Evolutionary conservation across 2,888 invertebrate species (phyloP).

Genomic region (Cosmorhoe ocellata): DNA sequence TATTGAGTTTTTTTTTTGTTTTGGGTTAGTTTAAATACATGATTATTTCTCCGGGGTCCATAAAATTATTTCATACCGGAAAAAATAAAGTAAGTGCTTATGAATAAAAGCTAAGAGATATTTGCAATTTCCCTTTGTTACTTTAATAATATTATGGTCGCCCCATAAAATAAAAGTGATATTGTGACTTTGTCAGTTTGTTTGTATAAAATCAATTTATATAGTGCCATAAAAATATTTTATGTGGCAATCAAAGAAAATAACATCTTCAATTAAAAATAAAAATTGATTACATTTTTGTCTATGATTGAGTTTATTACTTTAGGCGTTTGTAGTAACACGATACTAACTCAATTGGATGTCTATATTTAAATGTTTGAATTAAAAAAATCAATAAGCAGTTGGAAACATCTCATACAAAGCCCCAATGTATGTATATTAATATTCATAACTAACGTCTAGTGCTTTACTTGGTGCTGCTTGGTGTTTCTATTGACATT

Average conservation of each 20-base stretch:
- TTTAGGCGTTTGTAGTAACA: slow-evolving; percentile 34
- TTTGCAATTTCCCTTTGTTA: slow-evolving; percentile 46
- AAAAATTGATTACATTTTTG: slow-evolving; percentile 34
- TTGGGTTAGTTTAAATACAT: too few relatives aligned
- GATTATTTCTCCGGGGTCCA: neutral
- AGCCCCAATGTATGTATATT: slow-evolving; percentile 31
- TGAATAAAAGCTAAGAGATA: slow-evolving; percentile 39
- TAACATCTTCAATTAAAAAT: slow-evolving; percentile 37
- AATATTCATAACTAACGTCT: slow-evolving; percentile 31
- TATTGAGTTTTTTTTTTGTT: too few relatives aligned
- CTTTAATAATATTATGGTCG: slow-evolving; percentile 48
- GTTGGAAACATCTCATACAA: slow-evolving; percentile 28
- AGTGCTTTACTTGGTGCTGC: slow-evolving; percentile 30
- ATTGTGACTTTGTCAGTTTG: slow-evolving; percentile 42
- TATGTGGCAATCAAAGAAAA: slow-evolving; percentile 32
- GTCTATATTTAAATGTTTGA: slow-evolving; percentile 37
- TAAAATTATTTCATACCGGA: neutral
- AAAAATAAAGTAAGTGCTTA: slow-evolving; percentile 33
- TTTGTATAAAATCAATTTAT: slow-evolving; percentile 36
- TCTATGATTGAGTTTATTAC: slow-evolving; percentile 38
- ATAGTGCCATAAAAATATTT: slow-evolving; percentile 37
- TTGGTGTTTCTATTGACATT: slow-evolving; percentile 28
- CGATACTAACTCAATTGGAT: slow-evolving; percentile 38
- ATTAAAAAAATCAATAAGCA: slow-evolving; percentile 34
- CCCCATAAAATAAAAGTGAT: slow-evolving; percentile 54